Conservation (phyloP, 2,797 vertebrate genomes). For the Sebastes kiyomatsui region DNA sequence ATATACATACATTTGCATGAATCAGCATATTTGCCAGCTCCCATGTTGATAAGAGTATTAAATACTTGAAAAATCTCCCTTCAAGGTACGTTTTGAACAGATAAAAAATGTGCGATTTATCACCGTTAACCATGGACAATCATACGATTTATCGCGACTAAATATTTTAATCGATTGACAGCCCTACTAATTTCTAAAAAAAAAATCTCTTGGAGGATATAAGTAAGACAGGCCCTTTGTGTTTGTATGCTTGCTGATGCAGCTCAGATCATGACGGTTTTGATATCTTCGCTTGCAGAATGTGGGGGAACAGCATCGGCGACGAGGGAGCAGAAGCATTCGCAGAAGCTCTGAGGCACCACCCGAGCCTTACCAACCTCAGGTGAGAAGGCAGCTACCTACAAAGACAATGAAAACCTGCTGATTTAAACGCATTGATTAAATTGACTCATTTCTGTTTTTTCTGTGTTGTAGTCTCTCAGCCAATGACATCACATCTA, state of each 20-base stretch:
- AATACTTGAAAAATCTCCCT: no score
- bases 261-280: background rate
- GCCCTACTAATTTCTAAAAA: no score
- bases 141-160: no score
- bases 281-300: conserved; percentile 75
- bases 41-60: no score
- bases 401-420: background rate
- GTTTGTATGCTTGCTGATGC: background rate
- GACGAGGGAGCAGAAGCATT: conserved; percentile 93
- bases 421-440: background rate
- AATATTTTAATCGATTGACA: no score
- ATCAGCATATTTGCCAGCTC: no score
- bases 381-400: conserved; percentile 80
- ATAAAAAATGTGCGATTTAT: no score
- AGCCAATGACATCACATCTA: conserved; percentile 88
- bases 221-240: background rate
- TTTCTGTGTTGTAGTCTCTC: conserved; percentile 83
- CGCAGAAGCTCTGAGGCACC: conserved; percentile 88
- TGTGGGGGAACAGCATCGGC: conserved; percentile 95
- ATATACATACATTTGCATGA: no score
- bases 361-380: conserved; percentile 86
- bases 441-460: background rate
- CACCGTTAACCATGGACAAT: no score
- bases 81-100: no score
- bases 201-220: background rate